phyloP scores from a whole-genome alignment of 2,113 vertebrate species.

The Pan paniscus region DNA sequence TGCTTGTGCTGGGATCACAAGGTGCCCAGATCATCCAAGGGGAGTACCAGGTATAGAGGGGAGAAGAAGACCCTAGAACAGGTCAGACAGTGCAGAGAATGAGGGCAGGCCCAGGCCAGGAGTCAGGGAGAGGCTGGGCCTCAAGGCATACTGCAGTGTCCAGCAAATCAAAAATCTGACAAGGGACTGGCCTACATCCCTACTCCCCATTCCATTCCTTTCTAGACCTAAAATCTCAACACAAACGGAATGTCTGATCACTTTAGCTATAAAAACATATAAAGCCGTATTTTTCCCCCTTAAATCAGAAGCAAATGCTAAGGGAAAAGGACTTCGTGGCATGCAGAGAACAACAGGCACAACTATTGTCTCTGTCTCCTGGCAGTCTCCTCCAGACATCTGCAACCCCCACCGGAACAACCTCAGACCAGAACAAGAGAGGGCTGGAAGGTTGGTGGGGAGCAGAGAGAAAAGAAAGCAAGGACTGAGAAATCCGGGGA shows the following conservation, averaged over 20 bases:
- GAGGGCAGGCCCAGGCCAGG: background rate
- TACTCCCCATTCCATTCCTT: background rate
- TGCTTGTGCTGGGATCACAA: background rate
- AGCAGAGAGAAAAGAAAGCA: background rate
- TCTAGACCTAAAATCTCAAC: constrained; percentile 2
- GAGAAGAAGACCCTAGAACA: background rate
- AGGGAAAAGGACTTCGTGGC: background rate
- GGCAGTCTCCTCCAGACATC: background rate
- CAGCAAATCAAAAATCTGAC: background rate
- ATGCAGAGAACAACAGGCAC: background rate
- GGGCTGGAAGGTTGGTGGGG: rapidly evolving
- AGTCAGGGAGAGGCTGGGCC: background rate
- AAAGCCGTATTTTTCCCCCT: background rate
- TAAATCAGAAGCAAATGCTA: constrained; percentile 40
- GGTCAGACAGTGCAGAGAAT: background rate
- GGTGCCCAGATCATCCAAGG: background rate
- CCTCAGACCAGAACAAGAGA: background rate
- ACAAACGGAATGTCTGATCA: background rate
- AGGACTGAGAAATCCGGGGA: background rate
- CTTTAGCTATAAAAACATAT: background rate
- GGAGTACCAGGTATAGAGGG: background rate
- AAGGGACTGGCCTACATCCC: background rate
- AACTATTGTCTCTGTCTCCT: background rate
- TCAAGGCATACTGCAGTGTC: background rate
- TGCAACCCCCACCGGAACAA: too few species aligned